Evolutionary conservation across 2,113 vertebrate species (phyloP), one percentile per base, ranked within the genome.

Genomic region (Catagonus wagneri): DNA sequence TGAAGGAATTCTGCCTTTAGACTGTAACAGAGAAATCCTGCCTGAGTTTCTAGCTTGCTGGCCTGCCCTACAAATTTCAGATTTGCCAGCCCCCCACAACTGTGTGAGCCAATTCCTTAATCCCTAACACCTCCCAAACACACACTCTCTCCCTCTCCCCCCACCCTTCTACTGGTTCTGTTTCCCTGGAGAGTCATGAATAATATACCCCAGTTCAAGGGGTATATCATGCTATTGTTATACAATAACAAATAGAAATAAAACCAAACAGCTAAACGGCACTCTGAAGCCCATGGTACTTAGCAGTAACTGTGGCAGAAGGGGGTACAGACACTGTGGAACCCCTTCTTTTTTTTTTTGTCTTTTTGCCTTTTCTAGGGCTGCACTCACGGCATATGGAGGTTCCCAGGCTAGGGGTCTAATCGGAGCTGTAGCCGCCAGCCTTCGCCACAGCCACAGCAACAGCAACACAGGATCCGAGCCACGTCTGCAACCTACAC

Each of bases 131-230:
- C 2, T 19, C 9, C 11, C 17, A 22, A 1, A 2, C 3, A 7
- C 36, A n/a, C 1, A 23, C 8, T 61, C 23, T 61, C 44, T 44
- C 44, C 44, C 44, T 44, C 44, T 44, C 44, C 44, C 44, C 44
- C 44, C 44, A 44, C 44, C 44, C 44, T 44, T 44, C 3, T 87
- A 36, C 1, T 76, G 58, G 27, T 69, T 86, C 61, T 54, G 8
- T 60, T 76, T 76, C 54, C 90, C 61, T 85, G 50, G 27, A 89
- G 56, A 97, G 71, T 29, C 29, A 14, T 87, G 54, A 96, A 17
- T 63, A 27, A 97, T 13, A 85, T 3, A 61, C 7, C 27, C 9
- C 15, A 66, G 60, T 52, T 90, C 29, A 72, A 63, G n/a, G 27
- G 34, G 22, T 10, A 91, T 20, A 75, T 29, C 27, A 65, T 1